phyloP scores from a whole-genome alignment of 92 coral and sea anemone species.

The Zoanthus sociatus region DNA sequence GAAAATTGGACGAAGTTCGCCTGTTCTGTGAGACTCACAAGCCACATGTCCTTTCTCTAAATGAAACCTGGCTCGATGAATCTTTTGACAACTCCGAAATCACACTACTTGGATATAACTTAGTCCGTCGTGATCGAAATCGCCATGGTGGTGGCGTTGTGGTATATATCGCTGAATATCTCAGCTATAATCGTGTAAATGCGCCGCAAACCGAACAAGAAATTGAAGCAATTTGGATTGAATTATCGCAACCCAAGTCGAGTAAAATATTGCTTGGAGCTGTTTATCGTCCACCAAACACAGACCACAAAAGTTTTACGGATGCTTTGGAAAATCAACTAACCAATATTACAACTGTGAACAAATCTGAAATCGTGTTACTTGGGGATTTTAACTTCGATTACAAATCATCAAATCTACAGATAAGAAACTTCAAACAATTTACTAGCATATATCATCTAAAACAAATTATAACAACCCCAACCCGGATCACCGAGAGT shows the following conservation, averaged over 20 bases:
- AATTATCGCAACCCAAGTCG: conserved; percentile 6
- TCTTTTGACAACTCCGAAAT: conserved; percentile 23
- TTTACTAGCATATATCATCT: conserved; percentile 26
- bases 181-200: conserved; percentile 3
- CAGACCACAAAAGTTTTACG: background rate
- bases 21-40: conserved; percentile 41
- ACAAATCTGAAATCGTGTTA: conserved; percentile 41
- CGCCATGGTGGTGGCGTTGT: conserved; percentile 46
- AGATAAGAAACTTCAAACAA: conserved; percentile 54
- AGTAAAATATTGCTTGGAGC: conserved; percentile 4
- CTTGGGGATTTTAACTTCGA: conserved; percentile 57
- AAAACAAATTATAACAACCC: background rate
- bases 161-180: conserved; percentile 33
- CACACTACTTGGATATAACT: conserved; percentile 38
- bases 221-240: conserved; percentile 3
- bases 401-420: conserved; percentile 12
- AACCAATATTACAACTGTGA: conserved; percentile 8
- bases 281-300: conserved; percentile 2
- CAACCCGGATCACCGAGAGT: background rate
- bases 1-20: conserved; percentile 40
- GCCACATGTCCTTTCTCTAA: conserved; percentile 45
- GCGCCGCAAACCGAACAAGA: conserved; percentile 1
- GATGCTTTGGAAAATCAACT: conserved; percentile 20
- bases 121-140: conserved; percentile 41
- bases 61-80: conserved; percentile 49